Evolutionary conservation across 2,888 invertebrate species (phyloP), one percentile per base, ranked within the genome.

Genomic region (Priocnemis perturbator): DNA sequence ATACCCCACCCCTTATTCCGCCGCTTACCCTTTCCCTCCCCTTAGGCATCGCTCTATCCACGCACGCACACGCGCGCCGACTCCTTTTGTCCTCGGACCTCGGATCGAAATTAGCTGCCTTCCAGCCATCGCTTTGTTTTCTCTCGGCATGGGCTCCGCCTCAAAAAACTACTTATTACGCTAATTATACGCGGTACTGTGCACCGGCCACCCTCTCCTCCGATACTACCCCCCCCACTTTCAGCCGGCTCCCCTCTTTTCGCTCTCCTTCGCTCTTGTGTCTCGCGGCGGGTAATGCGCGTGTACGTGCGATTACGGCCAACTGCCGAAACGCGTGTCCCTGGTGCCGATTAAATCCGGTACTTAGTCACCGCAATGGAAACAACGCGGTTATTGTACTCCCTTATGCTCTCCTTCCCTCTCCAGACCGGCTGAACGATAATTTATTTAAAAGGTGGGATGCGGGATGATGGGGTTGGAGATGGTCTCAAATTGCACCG

Each of bases 101-200:
- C 62, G 69, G 82, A 82, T 82, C 83, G 78, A 82, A 87, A 88
- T 88, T 87, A 88, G 87, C 87, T 85, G 86, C 85, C 86, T 86
- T 84, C 80, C 77, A 83, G 76, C 80, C 82, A 82, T 79, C 82
- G 83, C 86, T 85, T 87, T 88, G 86, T 87, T 87, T 87, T 87
- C 87, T 76, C 81, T 79, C 82, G 74, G 79, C 79, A 77, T 73
- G 72, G 77, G 78, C 64, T 72, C 83, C 83, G 84, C 86, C 86
- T 83, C 76, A 84, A 84, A 87, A 87, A 86, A 86, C 87, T 86
- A 85, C 86, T 87, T 87, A 87, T 87, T 87, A 87, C 87, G 87
- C 87, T 87, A 87, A 87, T 87, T 87, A 87, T 87, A 87, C 87
- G 85, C 86, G 84, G 80, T 81, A 69, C 81, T 68, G 73, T 67